A percentile compares a stretch with the other conserved stretches of the same genome.
These are phyloP conservation scores for Polydrusus tereticollis DNA, from an alignment of 2,888 invertebrate genomes.

Conservation along the genomic window DNA sequence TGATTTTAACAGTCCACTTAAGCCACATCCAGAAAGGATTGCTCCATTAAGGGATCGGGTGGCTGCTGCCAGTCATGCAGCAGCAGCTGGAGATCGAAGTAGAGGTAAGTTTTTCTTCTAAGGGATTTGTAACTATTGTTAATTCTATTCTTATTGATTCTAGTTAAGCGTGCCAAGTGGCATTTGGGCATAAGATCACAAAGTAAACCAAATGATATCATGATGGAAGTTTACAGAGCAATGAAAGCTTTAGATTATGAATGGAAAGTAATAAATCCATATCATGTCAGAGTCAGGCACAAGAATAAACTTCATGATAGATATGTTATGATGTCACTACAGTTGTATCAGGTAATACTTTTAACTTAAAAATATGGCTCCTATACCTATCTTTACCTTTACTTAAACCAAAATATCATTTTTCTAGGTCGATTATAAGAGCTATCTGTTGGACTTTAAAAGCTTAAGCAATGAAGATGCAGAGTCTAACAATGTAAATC, in stretches of 20 bases:
- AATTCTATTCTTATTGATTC: constrained; percentile 58
- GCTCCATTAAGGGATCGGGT: constrained; percentile 76
- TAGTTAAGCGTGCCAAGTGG: constrained; percentile 97
- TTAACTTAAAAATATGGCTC: too few species aligned
- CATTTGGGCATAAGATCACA: constrained; percentile 98
- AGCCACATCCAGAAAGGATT: constrained; percentile 94
- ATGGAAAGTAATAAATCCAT: constrained; percentile 99
- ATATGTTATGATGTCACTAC: constrained; percentile 97
- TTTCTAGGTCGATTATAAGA: constrained; percentile 90
- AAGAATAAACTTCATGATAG: constrained; percentile 84
- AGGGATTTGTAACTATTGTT: too few species aligned
- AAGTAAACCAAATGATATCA: constrained; percentile 99
- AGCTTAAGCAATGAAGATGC: constrained; percentile 86
- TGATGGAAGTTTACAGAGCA: constrained; percentile 99
- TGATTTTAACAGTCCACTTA: constrained; percentile 68
- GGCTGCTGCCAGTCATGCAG: constrained; percentile 66
- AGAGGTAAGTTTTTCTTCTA: constrained; percentile 58
- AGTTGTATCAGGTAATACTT: constrained; percentile 89
- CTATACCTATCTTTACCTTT: too few species aligned
- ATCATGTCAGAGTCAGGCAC: constrained; percentile 94
- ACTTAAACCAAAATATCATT: too few species aligned
- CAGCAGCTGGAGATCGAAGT: constrained; percentile 63
- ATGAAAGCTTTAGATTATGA: constrained; percentile 99
- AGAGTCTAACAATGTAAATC: constrained; percentile 65
- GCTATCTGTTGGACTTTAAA: constrained; percentile 97